These are phyloP conservation scores for Vireo altiloquus DNA, from an alignment of 2,113 vertebrate species.

Conservation along the genomic window DNA sequence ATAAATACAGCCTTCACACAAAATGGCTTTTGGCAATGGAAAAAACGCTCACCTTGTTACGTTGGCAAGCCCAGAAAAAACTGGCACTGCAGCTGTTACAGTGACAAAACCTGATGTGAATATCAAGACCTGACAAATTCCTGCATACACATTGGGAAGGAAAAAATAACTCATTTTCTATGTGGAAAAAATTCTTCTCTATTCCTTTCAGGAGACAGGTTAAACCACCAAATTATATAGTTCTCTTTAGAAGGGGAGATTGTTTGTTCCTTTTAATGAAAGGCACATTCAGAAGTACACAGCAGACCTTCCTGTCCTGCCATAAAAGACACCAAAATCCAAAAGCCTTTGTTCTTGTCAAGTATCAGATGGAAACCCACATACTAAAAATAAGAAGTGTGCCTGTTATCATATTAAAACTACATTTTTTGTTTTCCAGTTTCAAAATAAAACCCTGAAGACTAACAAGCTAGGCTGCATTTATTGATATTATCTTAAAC, in stretches of 20 bases:
- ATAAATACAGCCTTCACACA: background rate
- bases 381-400: background rate
- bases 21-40: background rate
- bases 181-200: background rate
- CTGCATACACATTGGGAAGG: accelerated
- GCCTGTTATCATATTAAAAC: background rate
- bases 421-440: background rate
- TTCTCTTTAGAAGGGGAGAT: background rate
- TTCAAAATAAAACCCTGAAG: background rate
- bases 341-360: background rate
- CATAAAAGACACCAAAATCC: background rate
- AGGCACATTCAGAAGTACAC: background rate
- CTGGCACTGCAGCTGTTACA: background rate
- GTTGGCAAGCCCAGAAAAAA: background rate
- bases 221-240: background rate
- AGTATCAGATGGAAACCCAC: background rate
- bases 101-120: background rate
- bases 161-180: background rate
- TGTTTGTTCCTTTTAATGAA: background rate
- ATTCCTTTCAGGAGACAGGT: background rate
- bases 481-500: background rate
- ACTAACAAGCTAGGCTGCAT: background rate
- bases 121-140: background rate
- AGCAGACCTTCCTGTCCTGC: background rate
- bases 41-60: background rate